These are phyloP conservation scores for Melanargia galathea DNA, from an alignment of 2,888 invertebrate species.

Conservation along the genomic window DNA sequence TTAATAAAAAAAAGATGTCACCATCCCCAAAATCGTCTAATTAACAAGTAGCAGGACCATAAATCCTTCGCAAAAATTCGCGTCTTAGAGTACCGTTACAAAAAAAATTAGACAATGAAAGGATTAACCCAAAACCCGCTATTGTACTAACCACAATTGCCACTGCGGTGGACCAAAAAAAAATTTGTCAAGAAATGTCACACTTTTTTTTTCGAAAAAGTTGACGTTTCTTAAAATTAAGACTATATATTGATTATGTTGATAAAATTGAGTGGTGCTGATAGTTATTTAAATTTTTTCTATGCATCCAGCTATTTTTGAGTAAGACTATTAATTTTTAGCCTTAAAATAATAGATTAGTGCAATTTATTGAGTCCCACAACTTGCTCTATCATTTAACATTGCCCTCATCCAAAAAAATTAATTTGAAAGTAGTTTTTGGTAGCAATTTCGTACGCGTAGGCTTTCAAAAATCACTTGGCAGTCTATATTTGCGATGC, in stretches of 20 bases:
- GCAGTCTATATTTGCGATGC: too few relatives aligned
- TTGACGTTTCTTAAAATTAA: not conserved
- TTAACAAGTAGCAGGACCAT: conserved; percentile 8
- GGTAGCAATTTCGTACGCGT: too few relatives aligned
- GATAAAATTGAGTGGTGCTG: conserved; percentile 7
- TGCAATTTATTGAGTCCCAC: too few relatives aligned
- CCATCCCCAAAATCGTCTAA: not conserved
- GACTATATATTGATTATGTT: not conserved
- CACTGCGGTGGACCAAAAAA: conserved; percentile 10
- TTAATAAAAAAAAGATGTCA: not conserved
- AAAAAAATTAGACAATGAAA: conserved; percentile 1
- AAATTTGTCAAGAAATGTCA: not conserved
- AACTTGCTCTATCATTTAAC: too few relatives aligned
- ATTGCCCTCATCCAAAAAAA: too few relatives aligned
- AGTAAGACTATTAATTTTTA: too few relatives aligned
- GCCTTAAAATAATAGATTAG: too few relatives aligned
- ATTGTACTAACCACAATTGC: conserved; percentile 11
- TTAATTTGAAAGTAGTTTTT: too few relatives aligned
- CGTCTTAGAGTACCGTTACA: conserved; percentile 5
- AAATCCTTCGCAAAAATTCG: conserved; percentile 15
- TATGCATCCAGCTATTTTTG: not conserved
- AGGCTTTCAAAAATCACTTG: too few relatives aligned
- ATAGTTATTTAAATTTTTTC: not conserved
- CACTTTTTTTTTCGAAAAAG: conserved; percentile 4
- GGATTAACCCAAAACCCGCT: conserved; percentile 12